Evolutionary conservation across 2,113 vertebrate species (phyloP), one percentile per base, ranked within the genome.

Genomic region (Ammodytes dubius): DNA sequence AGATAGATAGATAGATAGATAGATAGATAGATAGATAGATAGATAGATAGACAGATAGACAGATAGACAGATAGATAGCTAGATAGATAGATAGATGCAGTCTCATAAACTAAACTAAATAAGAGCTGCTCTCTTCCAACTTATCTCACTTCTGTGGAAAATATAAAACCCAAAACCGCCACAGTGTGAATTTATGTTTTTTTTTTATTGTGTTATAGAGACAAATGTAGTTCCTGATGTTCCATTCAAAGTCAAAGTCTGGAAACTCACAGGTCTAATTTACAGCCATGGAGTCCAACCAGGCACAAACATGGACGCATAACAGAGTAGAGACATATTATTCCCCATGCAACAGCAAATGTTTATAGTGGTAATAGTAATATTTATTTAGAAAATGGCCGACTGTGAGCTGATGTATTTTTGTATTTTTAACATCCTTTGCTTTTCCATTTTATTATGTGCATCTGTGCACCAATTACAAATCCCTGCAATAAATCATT

Each of bases 211-310:
- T 49, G 54, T 74, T 39, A 54, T 5, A 60, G 59, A 45, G 66
- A 71, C 53, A 58, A 57, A 70, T 54, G 61, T 43, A 19, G 43
- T 49, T 73, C 46, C 27, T 72, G 42, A 73, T 61, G 61, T 77
- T 83, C 61, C 81, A 54, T 43, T 76, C 73, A 66, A 27, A 64
- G 74, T 43, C 67, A 15, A 15, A 53, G 81, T 53, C 77, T 80
- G 53, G 77, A 80, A 80, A 80, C 71, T 39, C 1, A 27, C 59
- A 37, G 35, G 46, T 40, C 58, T 73, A 11, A 84, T 79, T 84
- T 84, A 80, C 52, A 52, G 47, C 59, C 27, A 1, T 58, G 8
- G 52, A 69, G 45, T 39, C 8, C 7, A 66, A 68, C 57, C 52
- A 57, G 43, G 12, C 60, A 68, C 49, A 42, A 46, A 58, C 45